Percentiles rank a stretch among this genome's conserved stretches.
Conservation (phyloP, 2,113 vertebrate species). For the Apteryx owenii region DNA sequence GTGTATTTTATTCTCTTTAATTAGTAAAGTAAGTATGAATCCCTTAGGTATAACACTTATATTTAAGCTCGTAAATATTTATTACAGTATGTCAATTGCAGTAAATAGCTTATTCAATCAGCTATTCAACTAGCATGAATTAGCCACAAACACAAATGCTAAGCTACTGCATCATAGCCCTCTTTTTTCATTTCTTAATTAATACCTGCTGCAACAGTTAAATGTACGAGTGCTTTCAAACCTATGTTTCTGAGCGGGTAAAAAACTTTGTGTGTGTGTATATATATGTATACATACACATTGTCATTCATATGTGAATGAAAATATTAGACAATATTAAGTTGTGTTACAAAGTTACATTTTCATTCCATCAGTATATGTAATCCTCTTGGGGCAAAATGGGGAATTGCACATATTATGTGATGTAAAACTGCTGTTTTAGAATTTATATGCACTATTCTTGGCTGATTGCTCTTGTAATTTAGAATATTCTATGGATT, state of each 20-base stretch:
- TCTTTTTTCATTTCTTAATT: too few species aligned
- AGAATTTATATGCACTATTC: background rate
- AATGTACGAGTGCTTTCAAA: background rate
- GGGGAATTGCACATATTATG: background rate
- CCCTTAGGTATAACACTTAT: background rate
- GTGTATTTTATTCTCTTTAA: conserved; percentile 45
- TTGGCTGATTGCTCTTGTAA: background rate
- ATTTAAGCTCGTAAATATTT: background rate
- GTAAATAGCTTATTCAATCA: background rate
- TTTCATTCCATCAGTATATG: background rate
- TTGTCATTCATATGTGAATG: too few species aligned
- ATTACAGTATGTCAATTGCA: background rate
- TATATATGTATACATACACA: too few species aligned
- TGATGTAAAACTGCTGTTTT: background rate
- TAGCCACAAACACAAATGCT: too few species aligned
- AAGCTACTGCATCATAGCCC: too few species aligned
- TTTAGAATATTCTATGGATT: background rate
- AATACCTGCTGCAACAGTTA: too few species aligned
- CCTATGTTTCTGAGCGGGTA: background rate
- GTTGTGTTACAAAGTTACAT: background rate
- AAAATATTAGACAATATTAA: background rate
- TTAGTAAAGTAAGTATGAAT: conserved; percentile 75
- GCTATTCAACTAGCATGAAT: background rate
- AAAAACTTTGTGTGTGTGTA: too few species aligned
- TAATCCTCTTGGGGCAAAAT: background rate